Evolutionary conservation across 2,113 vertebrate species (phyloP), one percentile per base, ranked within the genome.

Genomic region (Condylura cristata): DNA sequence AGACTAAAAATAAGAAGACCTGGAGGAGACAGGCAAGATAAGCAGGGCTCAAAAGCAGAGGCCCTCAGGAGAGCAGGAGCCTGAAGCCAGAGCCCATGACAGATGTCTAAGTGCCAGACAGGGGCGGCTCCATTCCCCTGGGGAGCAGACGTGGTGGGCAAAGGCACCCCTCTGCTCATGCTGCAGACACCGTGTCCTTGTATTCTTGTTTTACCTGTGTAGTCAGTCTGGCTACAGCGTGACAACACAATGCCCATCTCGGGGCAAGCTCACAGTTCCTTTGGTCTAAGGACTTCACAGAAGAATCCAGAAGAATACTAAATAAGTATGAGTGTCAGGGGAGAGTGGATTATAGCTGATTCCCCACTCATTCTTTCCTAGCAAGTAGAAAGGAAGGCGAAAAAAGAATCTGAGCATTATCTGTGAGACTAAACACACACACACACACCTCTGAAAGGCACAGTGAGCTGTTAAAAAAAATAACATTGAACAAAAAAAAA

Each of bases 271-370:
- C 48, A 41, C 20, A 56, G 12, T 39, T 39, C 37, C 39, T 90
- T 75, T 78, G 37, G n/a, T 28, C 11, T 26, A 56, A 88, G 32
- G 63, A 65, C 34, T 44, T 81, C 60, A 87, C 34, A 18, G 17
- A 80, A 84, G n/a, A 83, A 74, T 68, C 37, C 53, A 63, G 58
- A 80, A 93, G 30, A 87, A 80, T 85, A 26, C 46, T 71, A 86
- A 86, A 51, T 65, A 30, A 85, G 41, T n/a, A 26, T 10, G 17
- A 74, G 20, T 61, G 14, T n/a, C 37, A 87, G n/a, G 30, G 41
- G 17, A 81, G 44, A 66, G 26, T 2, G 2, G 66, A 24, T 56
- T 86, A 2, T 8, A 37, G 12, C 20, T 48, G 61, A 70, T 48
- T 88, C 26, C 22, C 34, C 46, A 32, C 30, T 76, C 34, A 46